Conservation (phyloP, 2,797 vertebrate genomes). For the Danio albolineatus region DNA sequence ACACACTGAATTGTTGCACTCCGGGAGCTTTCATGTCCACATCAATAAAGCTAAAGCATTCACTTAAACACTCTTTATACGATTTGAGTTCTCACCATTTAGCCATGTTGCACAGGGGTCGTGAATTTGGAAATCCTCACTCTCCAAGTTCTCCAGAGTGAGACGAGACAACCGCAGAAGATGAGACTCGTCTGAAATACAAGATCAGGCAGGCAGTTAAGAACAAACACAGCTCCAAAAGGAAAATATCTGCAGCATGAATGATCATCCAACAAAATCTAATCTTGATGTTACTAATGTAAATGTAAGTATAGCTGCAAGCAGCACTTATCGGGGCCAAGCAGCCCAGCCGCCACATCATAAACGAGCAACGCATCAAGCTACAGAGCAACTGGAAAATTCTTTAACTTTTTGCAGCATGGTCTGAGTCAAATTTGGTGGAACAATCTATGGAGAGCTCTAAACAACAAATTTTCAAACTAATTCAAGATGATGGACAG, state of each 20-base stretch:
- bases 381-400: no score
- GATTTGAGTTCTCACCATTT: slow-evolving; percentile 72
- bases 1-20: not conserved
- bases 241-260: not conserved
- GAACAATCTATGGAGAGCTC: no score
- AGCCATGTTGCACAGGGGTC: slow-evolving; percentile 77
- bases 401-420: no score
- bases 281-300: not conserved
- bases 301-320: no score
- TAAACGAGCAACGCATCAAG: no score
- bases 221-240: slow-evolving; percentile 13
- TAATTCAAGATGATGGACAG: no score
- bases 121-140: slow-evolving; percentile 77
- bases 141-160: slow-evolving; percentile 83
- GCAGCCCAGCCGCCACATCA: no score
- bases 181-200: slow-evolving; percentile 76
- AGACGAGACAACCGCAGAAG: slow-evolving; percentile 75
- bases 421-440: no score
- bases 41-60: slow-evolving; percentile 1
- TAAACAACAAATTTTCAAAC: no score
- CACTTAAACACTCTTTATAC: not conserved
- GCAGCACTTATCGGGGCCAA: no score
- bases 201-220: not conserved
- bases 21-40: not conserved
- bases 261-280: not conserved